phyloP scores from a whole-genome alignment of 2,888 invertebrate genomes.

The Caenorhabditis plicata region DNA sequence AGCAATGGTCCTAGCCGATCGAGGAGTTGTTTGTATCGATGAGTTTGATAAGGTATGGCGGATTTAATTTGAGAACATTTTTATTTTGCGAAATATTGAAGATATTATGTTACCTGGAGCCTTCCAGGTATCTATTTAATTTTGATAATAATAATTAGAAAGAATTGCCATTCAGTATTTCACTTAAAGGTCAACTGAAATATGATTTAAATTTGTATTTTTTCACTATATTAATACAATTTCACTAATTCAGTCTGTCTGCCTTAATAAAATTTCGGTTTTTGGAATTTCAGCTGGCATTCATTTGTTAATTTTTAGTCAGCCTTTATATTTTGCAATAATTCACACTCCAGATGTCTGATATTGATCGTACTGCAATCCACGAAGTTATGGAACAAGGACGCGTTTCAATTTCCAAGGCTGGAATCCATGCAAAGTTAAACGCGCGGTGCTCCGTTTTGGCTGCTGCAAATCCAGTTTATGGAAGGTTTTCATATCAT shows the following conservation, averaged over 20 bases:
- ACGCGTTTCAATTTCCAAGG: conserved; percentile 90
- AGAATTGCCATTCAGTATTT: not conserved
- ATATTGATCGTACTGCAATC: conserved; percentile 96
- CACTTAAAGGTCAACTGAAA: too few relatives aligned
- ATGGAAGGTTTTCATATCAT: conserved; percentile 76
- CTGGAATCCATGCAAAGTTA: conserved; percentile 89
- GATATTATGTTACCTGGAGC: not conserved
- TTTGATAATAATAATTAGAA: not conserved
- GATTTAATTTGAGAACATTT: too few relatives aligned
- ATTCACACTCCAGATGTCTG: conserved; percentile 96
- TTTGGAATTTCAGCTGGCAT: too few relatives aligned
- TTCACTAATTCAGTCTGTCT: too few relatives aligned
- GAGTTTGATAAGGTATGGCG: conserved; percentile 85
- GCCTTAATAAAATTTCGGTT: too few relatives aligned
- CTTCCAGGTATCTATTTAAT: too few relatives aligned
- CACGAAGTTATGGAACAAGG: conserved; percentile 99
- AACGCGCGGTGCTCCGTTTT: conserved; percentile 96
- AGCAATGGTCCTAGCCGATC: conserved; percentile 98
- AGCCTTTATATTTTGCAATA: too few relatives aligned
- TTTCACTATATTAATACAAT: not conserved
- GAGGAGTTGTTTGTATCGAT: conserved; percentile 93
- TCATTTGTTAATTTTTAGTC: too few relatives aligned
- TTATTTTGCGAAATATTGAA: not conserved
- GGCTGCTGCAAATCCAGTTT: conserved; percentile 99
- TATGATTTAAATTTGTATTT: not conserved